phyloP scores from a whole-genome alignment of 2,797 vertebrate species.

The Coreius guichenoti region DNA sequence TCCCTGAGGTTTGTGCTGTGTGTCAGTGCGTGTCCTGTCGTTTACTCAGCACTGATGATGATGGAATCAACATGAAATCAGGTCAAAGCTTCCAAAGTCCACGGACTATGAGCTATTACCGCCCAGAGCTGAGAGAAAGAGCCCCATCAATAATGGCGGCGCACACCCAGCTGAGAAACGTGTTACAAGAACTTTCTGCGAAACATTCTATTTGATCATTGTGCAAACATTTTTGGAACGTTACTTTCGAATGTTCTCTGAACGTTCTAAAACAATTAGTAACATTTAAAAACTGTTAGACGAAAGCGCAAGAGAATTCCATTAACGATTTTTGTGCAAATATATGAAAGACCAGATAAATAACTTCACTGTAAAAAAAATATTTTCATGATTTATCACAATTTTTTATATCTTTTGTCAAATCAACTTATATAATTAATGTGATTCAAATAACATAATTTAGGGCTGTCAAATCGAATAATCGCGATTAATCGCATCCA shows the following conservation, averaged over 20 bases:
- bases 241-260: not conserved
- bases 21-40: not conserved
- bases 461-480: too few species aligned
- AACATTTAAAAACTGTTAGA: not conserved
- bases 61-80: constrained; percentile 43
- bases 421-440: too few species aligned
- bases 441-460: too few species aligned
- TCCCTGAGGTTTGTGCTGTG: not conserved
- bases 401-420: too few species aligned
- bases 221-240: not conserved
- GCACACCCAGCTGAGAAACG: not conserved
- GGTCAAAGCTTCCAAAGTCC: constrained; percentile 59
- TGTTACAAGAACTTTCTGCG: not conserved
- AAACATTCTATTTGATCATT: not conserved
- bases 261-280: not conserved
- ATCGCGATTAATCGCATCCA: too few species aligned
- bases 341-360: not conserved
- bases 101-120: constrained; percentile 45
- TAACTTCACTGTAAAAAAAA: not conserved
- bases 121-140: constrained; percentile 20
- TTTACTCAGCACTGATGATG: constrained; percentile 17
- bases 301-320: not conserved
- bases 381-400: too few species aligned
- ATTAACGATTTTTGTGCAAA: not conserved
- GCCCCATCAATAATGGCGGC: constrained; percentile 16